Conservation (phyloP, 2,888 invertebrate genomes). For the Podotricha telesiphe region DNA sequence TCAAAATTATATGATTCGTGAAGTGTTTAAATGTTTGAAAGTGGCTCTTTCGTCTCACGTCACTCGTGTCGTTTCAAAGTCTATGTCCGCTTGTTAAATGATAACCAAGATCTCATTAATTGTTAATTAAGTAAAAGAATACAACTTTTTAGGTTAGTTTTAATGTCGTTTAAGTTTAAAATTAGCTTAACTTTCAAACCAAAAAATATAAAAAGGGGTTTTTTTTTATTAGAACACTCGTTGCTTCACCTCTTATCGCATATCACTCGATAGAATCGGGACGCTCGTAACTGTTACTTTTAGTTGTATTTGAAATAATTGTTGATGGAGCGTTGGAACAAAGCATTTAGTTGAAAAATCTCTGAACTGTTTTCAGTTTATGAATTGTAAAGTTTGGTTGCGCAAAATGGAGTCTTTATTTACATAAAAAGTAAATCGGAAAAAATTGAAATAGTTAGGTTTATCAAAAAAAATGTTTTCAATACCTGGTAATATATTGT, state of each 20-base stretch:
- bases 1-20: too few relatives aligned
- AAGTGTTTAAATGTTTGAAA: too few relatives aligned
- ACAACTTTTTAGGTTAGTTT: conserved; percentile 33
- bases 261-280: conserved; percentile 42
- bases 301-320: conserved; percentile 45
- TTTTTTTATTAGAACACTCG: neutral
- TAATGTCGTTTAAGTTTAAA: neutral
- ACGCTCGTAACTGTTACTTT: conserved; percentile 32
- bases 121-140: conserved; percentile 49
- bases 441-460: too few relatives aligned
- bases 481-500: neutral
- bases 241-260: conserved; percentile 22
- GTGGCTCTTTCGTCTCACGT: neutral
- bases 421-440: neutral
- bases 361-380: conserved; percentile 13
- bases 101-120: conserved; percentile 61
- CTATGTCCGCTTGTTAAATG: conserved; percentile 52
- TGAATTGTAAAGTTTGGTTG: neutral
- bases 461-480: neutral
- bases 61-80: conserved; percentile 34
- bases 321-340: conserved; percentile 40
- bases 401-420: neutral
- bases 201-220: conserved; percentile 6
- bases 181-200: conserved; percentile 7
- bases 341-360: conserved; percentile 38